Evolutionary conservation across 2,888 invertebrate species (phyloP).

Genomic region (Ochropacha duplaris): DNA sequence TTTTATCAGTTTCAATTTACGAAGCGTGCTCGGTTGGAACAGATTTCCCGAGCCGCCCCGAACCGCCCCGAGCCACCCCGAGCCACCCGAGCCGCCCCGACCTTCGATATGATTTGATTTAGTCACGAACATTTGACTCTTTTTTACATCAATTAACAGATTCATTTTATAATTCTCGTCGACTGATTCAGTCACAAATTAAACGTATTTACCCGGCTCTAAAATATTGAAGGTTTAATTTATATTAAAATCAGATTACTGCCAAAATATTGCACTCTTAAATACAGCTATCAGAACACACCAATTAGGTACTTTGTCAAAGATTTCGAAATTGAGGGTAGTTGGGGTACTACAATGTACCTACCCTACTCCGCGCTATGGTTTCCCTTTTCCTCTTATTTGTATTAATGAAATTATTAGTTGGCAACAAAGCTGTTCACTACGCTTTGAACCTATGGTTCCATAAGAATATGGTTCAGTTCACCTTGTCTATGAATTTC

Average conservation of each 20-base stretch:
- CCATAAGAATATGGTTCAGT: background rate
- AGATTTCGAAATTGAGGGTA: no score
- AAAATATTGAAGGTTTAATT: background rate
- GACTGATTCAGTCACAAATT: background rate
- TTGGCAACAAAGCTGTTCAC: no score
- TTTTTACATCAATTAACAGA: background rate
- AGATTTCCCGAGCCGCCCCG: conserved; percentile 3
- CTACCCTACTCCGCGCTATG: no score
- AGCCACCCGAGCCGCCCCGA: conserved; percentile 3
- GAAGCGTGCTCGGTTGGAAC: background rate
- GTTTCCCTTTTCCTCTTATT: no score
- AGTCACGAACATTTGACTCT: conserved; percentile 7
- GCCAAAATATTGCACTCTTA: no score
- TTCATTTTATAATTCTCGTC: background rate
- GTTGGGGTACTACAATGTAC: no score
- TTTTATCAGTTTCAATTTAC: background rate
- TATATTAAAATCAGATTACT: background rate
- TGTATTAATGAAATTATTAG: no score
- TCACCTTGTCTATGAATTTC: background rate
- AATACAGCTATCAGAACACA: no score
- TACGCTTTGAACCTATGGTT: background rate
- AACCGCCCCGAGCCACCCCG: no score
- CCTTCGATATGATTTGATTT: conserved; percentile 11
- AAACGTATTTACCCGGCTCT: background rate
- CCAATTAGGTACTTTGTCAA: no score